Percentiles rank a stretch among this genome's conserved stretches.
Evolutionary conservation across 2,113 vertebrate genomes (phyloP).

Genomic region (Meriones unguiculatus): DNA sequence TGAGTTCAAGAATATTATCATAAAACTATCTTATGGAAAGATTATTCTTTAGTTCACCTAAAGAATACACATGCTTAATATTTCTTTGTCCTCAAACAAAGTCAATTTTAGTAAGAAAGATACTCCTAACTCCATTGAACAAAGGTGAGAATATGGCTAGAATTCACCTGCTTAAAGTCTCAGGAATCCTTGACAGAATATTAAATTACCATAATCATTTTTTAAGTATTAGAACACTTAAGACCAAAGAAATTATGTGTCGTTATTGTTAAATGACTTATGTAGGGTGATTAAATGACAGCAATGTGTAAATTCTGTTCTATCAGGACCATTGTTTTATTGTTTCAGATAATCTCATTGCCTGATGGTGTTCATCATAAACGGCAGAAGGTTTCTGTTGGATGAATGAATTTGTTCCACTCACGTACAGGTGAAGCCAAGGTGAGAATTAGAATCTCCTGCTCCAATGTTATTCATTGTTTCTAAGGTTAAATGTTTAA

Average conservation of each 20-base stretch:
- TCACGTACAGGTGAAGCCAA: background rate
- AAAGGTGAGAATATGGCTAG: background rate
- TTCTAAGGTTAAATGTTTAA: background rate
- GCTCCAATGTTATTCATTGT: background rate
- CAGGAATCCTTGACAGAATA: background rate
- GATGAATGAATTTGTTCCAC: background rate
- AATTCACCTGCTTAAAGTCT: background rate
- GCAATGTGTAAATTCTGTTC: background rate
- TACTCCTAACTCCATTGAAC: background rate
- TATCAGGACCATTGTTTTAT: background rate
- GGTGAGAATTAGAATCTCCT: background rate
- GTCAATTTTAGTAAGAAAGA: background rate
- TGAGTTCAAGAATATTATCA: conserved; percentile 7
- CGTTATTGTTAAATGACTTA: conserved; percentile 20
- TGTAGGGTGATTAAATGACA: background rate
- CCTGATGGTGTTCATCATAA: background rate
- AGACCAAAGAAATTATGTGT: background rate
- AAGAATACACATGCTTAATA: background rate
- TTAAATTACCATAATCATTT: background rate
- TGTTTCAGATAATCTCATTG: background rate
- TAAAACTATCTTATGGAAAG: background rate
- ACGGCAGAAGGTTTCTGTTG: background rate
- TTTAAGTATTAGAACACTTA: background rate
- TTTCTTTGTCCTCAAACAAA: background rate
- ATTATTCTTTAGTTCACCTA: background rate